Percentiles rank a stretch among this genome's conserved stretches.
phyloP scores from a whole-genome alignment of 2,888 invertebrate genomes.

The Oscheius myriophilus region DNA sequence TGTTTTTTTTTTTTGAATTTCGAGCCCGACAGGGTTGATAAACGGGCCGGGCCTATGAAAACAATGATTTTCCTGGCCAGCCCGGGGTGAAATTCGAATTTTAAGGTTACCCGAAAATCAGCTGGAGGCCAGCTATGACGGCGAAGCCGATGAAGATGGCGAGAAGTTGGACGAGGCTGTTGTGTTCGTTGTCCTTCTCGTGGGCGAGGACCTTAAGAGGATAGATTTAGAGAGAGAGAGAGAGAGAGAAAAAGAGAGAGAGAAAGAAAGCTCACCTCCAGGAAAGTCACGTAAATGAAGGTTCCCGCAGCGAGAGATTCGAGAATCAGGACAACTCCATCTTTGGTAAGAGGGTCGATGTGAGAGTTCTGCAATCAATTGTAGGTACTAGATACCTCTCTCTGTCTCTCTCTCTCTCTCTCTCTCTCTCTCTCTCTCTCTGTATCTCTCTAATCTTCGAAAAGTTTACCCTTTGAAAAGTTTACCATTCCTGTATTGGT shows the following conservation, averaged over 20 bases:
- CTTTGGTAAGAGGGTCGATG: constrained; percentile 34
- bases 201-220: constrained; percentile 39
- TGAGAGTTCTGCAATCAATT: constrained; percentile 11
- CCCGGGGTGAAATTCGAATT: not conserved
- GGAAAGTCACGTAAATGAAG: constrained; percentile 67
- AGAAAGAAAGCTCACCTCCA: constrained; percentile 31
- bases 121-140: constrained; percentile 54
- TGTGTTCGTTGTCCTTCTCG: constrained; percentile 56
- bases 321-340: constrained; percentile 59
- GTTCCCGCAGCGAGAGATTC: constrained; percentile 67
- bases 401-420: too few relatives aligned
- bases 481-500: too few relatives aligned
- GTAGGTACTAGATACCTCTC: too few relatives aligned
- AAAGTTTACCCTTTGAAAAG: too few relatives aligned
- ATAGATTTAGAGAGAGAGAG: too few relatives aligned
- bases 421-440: too few relatives aligned
- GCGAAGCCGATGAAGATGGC: constrained; percentile 63
- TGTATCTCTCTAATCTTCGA: too few relatives aligned
- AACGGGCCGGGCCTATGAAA: too few relatives aligned
- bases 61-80: too few relatives aligned
- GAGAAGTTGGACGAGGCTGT: constrained; percentile 58
- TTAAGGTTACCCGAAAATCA: constrained; percentile 34
- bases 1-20: too few relatives aligned
- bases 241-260: not conserved
- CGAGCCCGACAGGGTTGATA: too few relatives aligned